phyloP scores from a whole-genome alignment of 2,797 vertebrate species.

The Dryobates pubescens region DNA sequence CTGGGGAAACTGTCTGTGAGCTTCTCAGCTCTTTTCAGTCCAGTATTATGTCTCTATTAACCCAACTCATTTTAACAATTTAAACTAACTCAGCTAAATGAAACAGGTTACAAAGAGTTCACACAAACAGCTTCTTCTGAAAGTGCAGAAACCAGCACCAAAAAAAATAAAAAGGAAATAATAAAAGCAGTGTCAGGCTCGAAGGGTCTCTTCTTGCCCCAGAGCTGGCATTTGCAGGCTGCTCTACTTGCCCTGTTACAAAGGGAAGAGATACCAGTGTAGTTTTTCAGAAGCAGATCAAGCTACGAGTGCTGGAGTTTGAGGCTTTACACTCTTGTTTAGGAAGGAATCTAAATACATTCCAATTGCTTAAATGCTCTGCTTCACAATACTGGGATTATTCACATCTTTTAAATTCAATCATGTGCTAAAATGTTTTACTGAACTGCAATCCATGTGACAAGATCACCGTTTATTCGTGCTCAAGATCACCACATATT shows the following conservation, averaged over 20 bases:
- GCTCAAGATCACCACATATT: constrained; percentile 2
- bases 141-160: not conserved
- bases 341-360: not conserved
- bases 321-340: not conserved
- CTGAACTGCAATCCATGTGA: constrained; percentile 16
- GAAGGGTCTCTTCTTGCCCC: not conserved
- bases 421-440: constrained; percentile 33
- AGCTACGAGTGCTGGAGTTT: not conserved
- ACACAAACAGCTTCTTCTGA: not conserved
- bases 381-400: constrained; percentile 34
- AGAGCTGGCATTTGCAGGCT: not conserved
- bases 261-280: not conserved
- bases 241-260: not conserved
- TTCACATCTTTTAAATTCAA: constrained; percentile 31
- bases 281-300: not conserved
- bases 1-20: not conserved
- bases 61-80: not conserved
- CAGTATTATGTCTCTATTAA: not conserved
- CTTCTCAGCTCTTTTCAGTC: not conserved
- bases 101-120: constrained; percentile 41
- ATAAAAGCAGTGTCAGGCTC: not conserved
- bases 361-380: not conserved
- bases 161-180: not conserved
- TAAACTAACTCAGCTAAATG: constrained; percentile 17
- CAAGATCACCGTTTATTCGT: not conserved